phyloP scores from a whole-genome alignment of 2,113 vertebrate species.

The Strix aluco region DNA sequence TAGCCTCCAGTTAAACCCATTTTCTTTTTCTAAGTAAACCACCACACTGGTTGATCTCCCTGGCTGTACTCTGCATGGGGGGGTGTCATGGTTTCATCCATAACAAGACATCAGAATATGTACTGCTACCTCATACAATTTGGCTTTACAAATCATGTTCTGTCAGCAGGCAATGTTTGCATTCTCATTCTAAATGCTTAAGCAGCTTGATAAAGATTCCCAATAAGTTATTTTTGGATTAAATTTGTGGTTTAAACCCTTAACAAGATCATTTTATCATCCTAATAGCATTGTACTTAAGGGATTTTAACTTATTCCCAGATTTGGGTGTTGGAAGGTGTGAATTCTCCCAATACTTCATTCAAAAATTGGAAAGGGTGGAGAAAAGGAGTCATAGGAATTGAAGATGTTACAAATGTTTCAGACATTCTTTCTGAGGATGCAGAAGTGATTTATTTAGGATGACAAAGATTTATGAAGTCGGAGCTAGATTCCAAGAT shows the following conservation, averaged over 20 bases:
- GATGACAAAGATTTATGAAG: neutral
- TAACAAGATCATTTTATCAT: neutral
- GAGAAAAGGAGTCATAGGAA: neutral
- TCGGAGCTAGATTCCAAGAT: neutral
- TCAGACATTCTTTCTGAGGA: neutral
- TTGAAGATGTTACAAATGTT: neutral
- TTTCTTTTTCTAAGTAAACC: neutral
- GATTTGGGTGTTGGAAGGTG: neutral
- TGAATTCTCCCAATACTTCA: neutral
- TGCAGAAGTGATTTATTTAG: neutral
- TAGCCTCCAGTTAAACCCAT: neutral
- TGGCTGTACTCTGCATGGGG: neutral
- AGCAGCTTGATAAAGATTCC: neutral
- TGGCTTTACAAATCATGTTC: neutral
- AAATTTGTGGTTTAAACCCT: neutral
- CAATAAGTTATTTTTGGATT: neutral
- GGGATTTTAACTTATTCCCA: neutral
- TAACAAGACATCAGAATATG: neutral
- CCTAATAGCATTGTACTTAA: neutral
- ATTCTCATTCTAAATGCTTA: neutral
- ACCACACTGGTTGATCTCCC: neutral
- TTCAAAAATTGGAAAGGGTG: neutral
- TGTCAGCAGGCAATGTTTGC: neutral
- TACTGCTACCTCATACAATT: neutral
- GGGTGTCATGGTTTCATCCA: neutral